These are phyloP conservation scores for Dicaeum eximium DNA, from an alignment of 2,113 vertebrate species.

Conservation along the genomic window DNA sequence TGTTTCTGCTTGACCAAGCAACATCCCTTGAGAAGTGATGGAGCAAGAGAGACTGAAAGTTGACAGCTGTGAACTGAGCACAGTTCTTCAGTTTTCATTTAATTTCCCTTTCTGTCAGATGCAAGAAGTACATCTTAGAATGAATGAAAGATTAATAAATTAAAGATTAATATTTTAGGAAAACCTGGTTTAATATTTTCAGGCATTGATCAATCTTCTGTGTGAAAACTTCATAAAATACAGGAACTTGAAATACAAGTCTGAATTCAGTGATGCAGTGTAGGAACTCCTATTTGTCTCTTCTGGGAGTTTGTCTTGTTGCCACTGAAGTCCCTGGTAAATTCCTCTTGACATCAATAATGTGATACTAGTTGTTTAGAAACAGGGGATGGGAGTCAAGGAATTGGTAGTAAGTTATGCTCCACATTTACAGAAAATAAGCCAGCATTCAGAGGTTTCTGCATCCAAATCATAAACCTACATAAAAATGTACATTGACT, in stretches of 20 bases:
- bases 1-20: background rate
- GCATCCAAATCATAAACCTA: background rate
- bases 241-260: background rate
- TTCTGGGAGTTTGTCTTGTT: background rate
- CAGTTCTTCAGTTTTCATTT: background rate
- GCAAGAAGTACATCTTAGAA: background rate
- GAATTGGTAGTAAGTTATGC: background rate
- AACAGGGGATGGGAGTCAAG: rapidly evolving
- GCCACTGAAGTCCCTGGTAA: background rate
- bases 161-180: background rate
- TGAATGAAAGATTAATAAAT: background rate
- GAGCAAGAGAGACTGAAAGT: background rate
- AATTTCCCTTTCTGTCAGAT: background rate
- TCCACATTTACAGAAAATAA: background rate
- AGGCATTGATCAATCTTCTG: background rate
- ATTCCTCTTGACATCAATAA: background rate
- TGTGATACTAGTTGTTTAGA: background rate
- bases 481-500: background rate
- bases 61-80: background rate
- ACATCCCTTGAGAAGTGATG: background rate
- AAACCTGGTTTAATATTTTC: background rate
- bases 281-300: background rate
- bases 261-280: background rate
- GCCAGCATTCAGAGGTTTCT: background rate
- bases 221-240: background rate